phyloP scores from a whole-genome alignment of 2,113 vertebrate species.

The Cyprinodon variegatus region DNA sequence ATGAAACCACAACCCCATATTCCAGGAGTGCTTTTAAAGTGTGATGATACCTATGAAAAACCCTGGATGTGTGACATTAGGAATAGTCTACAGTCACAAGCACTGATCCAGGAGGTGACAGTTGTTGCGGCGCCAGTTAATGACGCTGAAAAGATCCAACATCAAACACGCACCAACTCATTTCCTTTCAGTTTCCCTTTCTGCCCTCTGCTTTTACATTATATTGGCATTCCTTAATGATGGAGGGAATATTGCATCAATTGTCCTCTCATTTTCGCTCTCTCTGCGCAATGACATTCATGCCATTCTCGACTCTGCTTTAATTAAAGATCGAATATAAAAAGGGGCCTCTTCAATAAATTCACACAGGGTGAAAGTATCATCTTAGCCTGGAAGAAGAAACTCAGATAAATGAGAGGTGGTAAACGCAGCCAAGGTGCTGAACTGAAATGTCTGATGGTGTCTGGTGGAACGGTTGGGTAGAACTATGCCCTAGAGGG shows the following conservation, averaged over 20 bases:
- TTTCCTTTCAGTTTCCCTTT: constrained; percentile 41
- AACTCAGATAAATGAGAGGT: constrained; percentile 39
- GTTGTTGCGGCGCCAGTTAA: constrained; percentile 46
- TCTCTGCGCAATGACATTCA: constrained; percentile 57
- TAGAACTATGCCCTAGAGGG: constrained; percentile 27
- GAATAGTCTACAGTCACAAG: constrained; percentile 49
- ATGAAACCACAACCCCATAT: constrained; percentile 48
- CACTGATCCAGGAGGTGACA: constrained; percentile 43
- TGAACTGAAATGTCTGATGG: constrained; percentile 8
- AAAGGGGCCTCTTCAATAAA: constrained; percentile 26
- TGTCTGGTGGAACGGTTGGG: constrained; percentile 18
- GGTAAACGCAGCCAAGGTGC: constrained; percentile 2
- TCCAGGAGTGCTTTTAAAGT: constrained; percentile 38
- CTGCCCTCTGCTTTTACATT: constrained; percentile 33
- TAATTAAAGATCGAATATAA: constrained; percentile 63
- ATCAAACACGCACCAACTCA: constrained; percentile 47
- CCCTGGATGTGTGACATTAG: constrained; percentile 54
- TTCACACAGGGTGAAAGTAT: constrained; percentile 30
- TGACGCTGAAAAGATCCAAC: constrained; percentile 60
- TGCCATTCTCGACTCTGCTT: constrained; percentile 48
- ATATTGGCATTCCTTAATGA: constrained; percentile 65
- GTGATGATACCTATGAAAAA: constrained; percentile 67
- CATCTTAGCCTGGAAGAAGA: constrained; percentile 11
- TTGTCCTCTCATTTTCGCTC: constrained; percentile 40
- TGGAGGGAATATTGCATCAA: constrained; percentile 36